Conservation (phyloP, 2,888 invertebrate species). For the Pseudeuparius sepicola region DNA sequence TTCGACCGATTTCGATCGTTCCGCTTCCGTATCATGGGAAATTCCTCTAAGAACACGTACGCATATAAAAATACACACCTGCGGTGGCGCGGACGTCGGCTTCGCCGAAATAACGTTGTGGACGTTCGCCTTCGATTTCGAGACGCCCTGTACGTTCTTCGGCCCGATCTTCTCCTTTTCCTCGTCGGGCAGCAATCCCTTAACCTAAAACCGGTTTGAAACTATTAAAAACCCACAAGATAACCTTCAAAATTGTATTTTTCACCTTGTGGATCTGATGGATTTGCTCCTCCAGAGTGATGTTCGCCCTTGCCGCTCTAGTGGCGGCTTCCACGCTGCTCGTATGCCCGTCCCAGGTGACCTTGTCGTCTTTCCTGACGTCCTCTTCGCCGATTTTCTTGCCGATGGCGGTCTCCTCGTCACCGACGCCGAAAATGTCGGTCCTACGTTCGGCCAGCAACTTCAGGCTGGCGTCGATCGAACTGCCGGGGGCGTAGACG, state of each 20-base stretch:
- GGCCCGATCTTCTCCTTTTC: constrained; percentile 97
- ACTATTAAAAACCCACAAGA: too few relatives aligned
- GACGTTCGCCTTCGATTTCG: too few relatives aligned
- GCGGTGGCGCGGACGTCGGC: too few relatives aligned
- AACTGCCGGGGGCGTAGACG: constrained; percentile 67
- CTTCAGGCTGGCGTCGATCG: constrained; percentile 93
- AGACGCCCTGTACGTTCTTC: constrained; percentile 52
- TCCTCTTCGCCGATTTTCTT: constrained; percentile 92
- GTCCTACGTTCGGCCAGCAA: constrained; percentile 97
- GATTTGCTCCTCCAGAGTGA: constrained; percentile 93
- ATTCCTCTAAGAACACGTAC: too few relatives aligned
- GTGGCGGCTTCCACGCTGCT: constrained; percentile 95
- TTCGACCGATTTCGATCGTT: too few relatives aligned
- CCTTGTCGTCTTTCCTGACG: constrained; percentile 74
- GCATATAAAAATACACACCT: too few relatives aligned
- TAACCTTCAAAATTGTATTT: not conserved
- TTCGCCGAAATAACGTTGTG: too few relatives aligned
- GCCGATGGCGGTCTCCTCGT: constrained; percentile 98
- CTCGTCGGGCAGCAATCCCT: constrained; percentile 88
- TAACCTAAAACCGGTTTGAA: constrained; percentile 41
- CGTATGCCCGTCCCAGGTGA: constrained; percentile 98
- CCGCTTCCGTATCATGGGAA: too few relatives aligned
- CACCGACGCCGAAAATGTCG: constrained; percentile 98
- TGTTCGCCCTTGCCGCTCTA: constrained; percentile 86
- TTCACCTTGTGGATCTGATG: constrained; percentile 86